Evolutionary conservation across 1,140 invertebrate genomes (phyloP), one percentile per base, ranked within the genome.

Genomic region (Trichonephila clavipes): DNA sequence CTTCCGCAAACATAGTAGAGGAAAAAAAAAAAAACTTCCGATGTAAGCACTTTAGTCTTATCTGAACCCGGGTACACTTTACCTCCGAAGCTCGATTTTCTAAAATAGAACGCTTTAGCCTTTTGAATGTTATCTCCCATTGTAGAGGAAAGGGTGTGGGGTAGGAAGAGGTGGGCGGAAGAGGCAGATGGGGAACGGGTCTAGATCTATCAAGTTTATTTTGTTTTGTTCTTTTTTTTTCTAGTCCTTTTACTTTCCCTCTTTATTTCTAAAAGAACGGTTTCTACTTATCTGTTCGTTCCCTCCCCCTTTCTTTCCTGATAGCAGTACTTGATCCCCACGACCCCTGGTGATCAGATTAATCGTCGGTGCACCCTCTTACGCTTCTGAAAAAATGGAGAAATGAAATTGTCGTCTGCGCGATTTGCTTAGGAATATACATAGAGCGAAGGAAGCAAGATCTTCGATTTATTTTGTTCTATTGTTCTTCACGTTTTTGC

Each of bases 71-170:
- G 77, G 19, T 92, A 82, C 90, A 92, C 90, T 92, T 92, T 92
- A 92, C 82, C 90, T 92, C 87, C 85, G 87, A 87, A 87, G 83
- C 90, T 82, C 90, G 90, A 92, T 86, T 92, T 92, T 92, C 90
- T 69, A 92, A 92, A 92, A 92, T 92, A 92, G 90, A 92, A 92
- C 90, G 90, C 83, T 92, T 92, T 92, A 92, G 90, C 64, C 90
- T 92, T 92, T 92, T 85, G 90, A 92, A 92, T 92, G 90, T 92
- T 92, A 92, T 92, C 90, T 92, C n/a, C 82, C 83, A 64, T 92
- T 82, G 58, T 72, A 87, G 40, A 34, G 81, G 64, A 18, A 34
- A 77, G 66, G 88, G 59, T 40, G 24, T 18, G 69, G 88, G 69
- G 7, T 16, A 4, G 12, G 19, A 51, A 12, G 62, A 51, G 58